phyloP scores from a whole-genome alignment of 2,888 invertebrate species.

The Scelioninae gen. 2 region DNA sequence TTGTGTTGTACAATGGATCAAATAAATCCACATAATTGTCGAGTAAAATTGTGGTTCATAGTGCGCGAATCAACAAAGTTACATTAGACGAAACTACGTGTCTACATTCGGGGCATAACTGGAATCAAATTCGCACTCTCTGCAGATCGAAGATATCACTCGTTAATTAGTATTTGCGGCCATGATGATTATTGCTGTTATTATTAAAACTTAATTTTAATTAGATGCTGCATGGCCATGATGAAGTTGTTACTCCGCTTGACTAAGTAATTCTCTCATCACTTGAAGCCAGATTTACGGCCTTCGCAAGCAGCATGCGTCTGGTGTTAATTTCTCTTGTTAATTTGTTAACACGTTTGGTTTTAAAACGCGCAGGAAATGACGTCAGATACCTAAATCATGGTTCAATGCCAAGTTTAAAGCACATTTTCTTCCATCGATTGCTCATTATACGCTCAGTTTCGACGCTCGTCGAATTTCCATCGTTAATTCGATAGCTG shows the following conservation, averaged over 20 bases:
- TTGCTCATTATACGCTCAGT: conserved; percentile 28
- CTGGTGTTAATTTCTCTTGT: conserved; percentile 67
- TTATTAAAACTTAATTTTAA: conserved; percentile 60
- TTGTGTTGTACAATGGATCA: conserved; percentile 9
- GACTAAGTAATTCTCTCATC: conserved; percentile 63
- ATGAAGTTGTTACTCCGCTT: conserved; percentile 63
- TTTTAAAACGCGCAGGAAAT: conserved; percentile 49
- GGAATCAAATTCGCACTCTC: conserved; percentile 27
- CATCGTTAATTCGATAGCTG: conserved; percentile 6
- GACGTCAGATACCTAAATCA: conserved; percentile 58
- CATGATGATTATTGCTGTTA: conserved; percentile 59
- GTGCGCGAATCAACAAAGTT: conserved; percentile 16
- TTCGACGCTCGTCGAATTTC: conserved; percentile 13
- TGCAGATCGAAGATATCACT: conserved; percentile 61
- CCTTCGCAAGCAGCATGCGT: conserved; percentile 70
- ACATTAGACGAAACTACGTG: conserved; percentile 20
- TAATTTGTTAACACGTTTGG: conserved; percentile 60
- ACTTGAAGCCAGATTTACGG: conserved; percentile 65
- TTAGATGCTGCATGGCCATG: conserved; percentile 61
- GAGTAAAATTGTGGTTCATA: conserved; percentile 20
- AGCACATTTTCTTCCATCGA: conserved; percentile 41
- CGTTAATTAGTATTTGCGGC: conserved; percentile 61
- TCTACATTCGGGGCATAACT: background rate
- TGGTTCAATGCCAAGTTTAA: conserved; percentile 44
- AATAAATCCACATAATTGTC: conserved; percentile 24